Conservation (phyloP, 2,113 vertebrate genomes). For the Murina feae region DNA sequence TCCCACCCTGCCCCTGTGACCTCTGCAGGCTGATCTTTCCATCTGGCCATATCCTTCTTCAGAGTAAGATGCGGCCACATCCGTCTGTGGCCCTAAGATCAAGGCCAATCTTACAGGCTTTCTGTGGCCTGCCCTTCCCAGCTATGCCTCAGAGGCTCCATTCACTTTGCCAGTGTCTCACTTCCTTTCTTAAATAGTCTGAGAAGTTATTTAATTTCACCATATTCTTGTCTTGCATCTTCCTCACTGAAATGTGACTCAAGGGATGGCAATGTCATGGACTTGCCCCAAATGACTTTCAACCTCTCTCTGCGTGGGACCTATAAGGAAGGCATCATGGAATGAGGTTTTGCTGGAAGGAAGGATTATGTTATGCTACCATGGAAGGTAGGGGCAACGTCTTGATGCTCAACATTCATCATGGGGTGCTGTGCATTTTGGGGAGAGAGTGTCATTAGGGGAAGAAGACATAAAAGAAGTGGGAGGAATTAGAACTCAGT, state of each 20-base stretch:
- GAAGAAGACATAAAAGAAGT: background rate
- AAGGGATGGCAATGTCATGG: background rate
- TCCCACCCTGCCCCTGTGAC: background rate
- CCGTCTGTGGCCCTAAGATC: background rate
- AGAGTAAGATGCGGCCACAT: background rate
- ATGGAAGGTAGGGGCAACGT: background rate
- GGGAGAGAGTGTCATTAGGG: background rate
- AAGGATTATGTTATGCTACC: background rate
- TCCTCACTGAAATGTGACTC: background rate
- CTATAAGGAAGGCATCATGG: fast-evolving
- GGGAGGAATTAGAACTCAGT: background rate
- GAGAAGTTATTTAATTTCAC: background rate
- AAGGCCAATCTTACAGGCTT: background rate
- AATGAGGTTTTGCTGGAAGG: background rate
- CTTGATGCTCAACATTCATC: background rate
- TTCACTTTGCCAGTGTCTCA: background rate
- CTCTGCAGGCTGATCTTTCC: background rate
- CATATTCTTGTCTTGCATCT: background rate
- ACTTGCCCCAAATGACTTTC: background rate
- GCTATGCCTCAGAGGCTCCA: background rate
- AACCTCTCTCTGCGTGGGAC: background rate
- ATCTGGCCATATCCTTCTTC: background rate
- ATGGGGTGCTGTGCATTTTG: background rate
- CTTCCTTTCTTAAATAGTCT: background rate
- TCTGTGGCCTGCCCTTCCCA: background rate